Conservation (phyloP, 2,888 invertebrate species). For the Calliphora vomitoria region DNA sequence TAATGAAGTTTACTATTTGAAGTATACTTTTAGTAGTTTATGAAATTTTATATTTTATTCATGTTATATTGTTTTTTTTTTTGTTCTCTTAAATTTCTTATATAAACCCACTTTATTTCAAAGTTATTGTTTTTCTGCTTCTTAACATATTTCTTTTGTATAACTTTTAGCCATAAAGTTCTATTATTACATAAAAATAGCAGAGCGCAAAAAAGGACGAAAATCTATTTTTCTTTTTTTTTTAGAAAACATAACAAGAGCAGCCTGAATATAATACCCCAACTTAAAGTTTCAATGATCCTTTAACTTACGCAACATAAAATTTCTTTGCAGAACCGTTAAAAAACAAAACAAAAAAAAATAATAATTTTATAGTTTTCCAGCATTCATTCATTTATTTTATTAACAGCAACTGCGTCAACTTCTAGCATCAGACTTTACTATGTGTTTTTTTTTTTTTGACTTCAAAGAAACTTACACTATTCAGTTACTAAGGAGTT, state of each 20-base stretch:
- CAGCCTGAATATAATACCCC: not conserved
- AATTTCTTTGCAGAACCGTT: not conserved
- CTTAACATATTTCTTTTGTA: slow-evolving; percentile 42
- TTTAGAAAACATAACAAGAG: slow-evolving; percentile 22
- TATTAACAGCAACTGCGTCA: not conserved
- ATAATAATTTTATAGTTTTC: slow-evolving; percentile 2
- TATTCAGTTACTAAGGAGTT: not conserved
- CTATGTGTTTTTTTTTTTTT: not conserved
- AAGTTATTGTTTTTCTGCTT: slow-evolving; percentile 31
- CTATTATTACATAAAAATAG: slow-evolving; percentile 5
- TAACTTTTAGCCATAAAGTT: slow-evolving; percentile 55
- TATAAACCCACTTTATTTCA: slow-evolving; percentile 31
- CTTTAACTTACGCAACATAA: slow-evolving; percentile 53
- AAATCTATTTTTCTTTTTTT: not conserved
- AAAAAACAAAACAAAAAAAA: not conserved
- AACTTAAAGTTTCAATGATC: slow-evolving; percentile 44
- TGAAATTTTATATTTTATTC: slow-evolving; percentile 32
- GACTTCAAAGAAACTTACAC: not conserved
- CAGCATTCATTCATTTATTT: slow-evolving; percentile 5
- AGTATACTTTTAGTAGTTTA: slow-evolving; percentile 57
- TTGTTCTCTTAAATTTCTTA: slow-evolving; percentile 3
- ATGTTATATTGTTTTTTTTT: not conserved
- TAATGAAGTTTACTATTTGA: slow-evolving; percentile 37
- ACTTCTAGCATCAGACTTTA: slow-evolving; percentile 3
- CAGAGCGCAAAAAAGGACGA: not conserved